Percentiles rank a stretch among this genome's conserved stretches.
Evolutionary conservation across 2,888 invertebrate species (phyloP).

Genomic region (Cantharis nigra): DNA sequence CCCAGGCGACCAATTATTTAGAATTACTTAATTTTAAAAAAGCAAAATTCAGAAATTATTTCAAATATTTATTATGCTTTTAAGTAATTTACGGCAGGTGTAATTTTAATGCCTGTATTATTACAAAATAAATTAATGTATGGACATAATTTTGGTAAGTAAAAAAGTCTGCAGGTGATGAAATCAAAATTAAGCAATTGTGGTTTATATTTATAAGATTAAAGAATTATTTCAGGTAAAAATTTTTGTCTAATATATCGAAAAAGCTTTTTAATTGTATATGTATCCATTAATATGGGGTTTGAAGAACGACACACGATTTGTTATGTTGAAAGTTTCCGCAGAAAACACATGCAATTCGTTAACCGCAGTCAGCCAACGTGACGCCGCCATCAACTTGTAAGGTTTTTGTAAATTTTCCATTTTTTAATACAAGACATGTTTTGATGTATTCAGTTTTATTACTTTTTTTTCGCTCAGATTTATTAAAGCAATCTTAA

Average conservation of each 20-base stretch:
- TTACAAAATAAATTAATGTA: neutral
- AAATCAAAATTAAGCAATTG: neutral
- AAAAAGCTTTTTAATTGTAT: constrained; percentile 41
- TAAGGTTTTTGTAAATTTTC: constrained; percentile 50
- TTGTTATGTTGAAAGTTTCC: constrained; percentile 57
- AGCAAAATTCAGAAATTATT: neutral
- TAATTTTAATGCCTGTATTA: neutral
- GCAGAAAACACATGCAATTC: constrained; percentile 54
- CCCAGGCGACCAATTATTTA: neutral
- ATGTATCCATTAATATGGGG: constrained; percentile 46
- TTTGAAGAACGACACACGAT: constrained; percentile 49
- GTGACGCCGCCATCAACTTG: constrained; percentile 53
- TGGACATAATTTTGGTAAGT: neutral
- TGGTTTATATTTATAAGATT: neutral
- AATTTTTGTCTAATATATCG: constrained; percentile 15
- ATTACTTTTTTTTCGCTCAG: constrained; percentile 53
- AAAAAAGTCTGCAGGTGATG: neutral
- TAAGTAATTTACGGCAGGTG: neutral
- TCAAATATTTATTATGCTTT: neutral
- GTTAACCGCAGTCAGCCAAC: constrained; percentile 56
- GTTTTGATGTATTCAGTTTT: constrained; percentile 53
- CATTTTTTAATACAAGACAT: constrained; percentile 50
- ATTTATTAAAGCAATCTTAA: constrained; percentile 46
- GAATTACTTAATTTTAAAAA: neutral
- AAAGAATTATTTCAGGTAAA: constrained; percentile 14